Conservation (phyloP, 1,140 invertebrate species). For the Zaprionus gabonicus region DNA sequence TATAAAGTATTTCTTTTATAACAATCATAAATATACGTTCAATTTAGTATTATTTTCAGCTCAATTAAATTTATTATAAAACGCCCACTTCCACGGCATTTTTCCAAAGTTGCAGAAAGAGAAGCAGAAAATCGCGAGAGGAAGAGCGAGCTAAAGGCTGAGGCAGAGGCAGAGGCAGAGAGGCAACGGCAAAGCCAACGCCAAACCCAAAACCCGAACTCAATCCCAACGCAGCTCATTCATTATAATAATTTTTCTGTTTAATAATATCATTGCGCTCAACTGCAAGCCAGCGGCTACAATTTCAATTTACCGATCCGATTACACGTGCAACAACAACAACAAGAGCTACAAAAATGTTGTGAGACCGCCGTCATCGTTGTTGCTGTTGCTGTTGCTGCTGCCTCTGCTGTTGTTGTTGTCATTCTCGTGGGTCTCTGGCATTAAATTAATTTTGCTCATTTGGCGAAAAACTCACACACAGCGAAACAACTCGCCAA, state of each 20-base stretch:
- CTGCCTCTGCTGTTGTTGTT: constrained; percentile 36
- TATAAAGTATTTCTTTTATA: not conserved
- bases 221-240: constrained; percentile 69
- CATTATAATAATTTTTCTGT: constrained; percentile 77
- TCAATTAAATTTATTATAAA: constrained; percentile 2
- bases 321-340: constrained; percentile 77
- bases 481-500: constrained; percentile 19
- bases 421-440: constrained; percentile 52
- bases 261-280: constrained; percentile 77
- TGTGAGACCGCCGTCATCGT: constrained; percentile 43
- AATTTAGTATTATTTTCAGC: not conserved
- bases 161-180: too few species aligned
- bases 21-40: not conserved
- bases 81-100: constrained; percentile 6
- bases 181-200: constrained; percentile 1
- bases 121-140: not conserved
- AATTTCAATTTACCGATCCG: constrained; percentile 77
- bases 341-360: constrained; percentile 38
- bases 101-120: not conserved
- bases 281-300: constrained; percentile 77
- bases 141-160: not conserved
- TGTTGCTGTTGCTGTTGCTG: constrained; percentile 36
- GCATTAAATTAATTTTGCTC: constrained; percentile 81
- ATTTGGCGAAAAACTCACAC: constrained; percentile 61
- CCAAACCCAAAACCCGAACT: constrained; percentile 41